Conservation (phyloP, 2,888 invertebrate genomes). For the Rhamphomyia laevipes region DNA sequence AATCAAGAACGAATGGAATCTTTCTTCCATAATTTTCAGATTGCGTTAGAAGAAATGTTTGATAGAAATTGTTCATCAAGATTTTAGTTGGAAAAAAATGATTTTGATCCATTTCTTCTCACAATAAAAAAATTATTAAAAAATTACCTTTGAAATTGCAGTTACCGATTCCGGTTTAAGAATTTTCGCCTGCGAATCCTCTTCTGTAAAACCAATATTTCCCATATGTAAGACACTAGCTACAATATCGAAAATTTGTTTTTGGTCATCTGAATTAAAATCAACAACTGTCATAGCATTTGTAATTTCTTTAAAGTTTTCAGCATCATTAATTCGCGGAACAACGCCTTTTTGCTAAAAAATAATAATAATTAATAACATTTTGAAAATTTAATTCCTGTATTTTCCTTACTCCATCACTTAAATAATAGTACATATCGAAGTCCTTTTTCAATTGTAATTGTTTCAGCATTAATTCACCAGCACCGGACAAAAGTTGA, state of each 20-base stretch:
- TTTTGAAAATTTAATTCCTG: not conserved
- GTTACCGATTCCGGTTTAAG: constrained; percentile 51
- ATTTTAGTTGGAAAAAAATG: too few relatives aligned
- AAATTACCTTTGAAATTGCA: constrained; percentile 53
- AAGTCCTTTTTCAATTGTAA: constrained; percentile 57
- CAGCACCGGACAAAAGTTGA: constrained; percentile 67
- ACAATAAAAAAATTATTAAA: too few relatives aligned
- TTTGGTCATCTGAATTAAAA: constrained; percentile 57
- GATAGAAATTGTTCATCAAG: not conserved
- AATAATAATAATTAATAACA: constrained; percentile 3
- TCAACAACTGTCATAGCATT: constrained; percentile 70
- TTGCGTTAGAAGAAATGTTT: not conserved
- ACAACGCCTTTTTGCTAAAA: constrained; percentile 39
- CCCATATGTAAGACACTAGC: constrained; percentile 77
- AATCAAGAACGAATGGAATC: not conserved
- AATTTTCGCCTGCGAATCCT: constrained; percentile 59
- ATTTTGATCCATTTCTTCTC: not conserved
- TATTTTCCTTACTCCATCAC: constrained; percentile 52
- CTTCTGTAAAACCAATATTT: constrained; percentile 68
- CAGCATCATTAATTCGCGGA: constrained; percentile 46
- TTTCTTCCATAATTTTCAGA: not conserved
- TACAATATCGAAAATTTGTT: constrained; percentile 68
- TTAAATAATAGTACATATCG: constrained; percentile 65
- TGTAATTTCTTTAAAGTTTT: constrained; percentile 55
- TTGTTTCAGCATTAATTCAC: constrained; percentile 49